Evolutionary conservation across 2,797 vertebrate genomes (phyloP).

Genomic region (Hippocampus kuda): DNA sequence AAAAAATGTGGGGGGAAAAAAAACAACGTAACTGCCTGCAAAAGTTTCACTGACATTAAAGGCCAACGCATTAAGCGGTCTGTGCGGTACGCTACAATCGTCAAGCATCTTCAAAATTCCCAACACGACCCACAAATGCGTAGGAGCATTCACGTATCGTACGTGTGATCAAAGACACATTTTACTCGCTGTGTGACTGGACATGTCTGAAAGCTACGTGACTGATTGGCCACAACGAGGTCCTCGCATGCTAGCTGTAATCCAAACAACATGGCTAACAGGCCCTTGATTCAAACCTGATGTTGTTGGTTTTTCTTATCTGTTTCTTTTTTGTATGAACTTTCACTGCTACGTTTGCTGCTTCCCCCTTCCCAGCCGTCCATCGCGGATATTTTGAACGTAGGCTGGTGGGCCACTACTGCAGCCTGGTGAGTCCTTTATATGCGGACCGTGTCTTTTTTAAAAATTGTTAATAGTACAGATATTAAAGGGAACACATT

Average conservation of each 20-base stretch:
- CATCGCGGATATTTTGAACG: conserved; percentile 80
- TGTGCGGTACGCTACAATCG: neutral
- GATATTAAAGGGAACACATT: conserved; percentile 13
- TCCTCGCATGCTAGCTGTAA: conserved; percentile 60
- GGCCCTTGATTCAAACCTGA: conserved; percentile 47
- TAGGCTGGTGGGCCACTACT: conserved; percentile 92
- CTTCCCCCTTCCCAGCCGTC: conserved; percentile 69
- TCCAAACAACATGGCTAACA: conserved; percentile 51
- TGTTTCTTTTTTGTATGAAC: conserved; percentile 35
- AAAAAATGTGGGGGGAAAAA: neutral
- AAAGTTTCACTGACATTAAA: neutral
- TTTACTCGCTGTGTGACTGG: conserved; percentile 42
- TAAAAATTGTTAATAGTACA: neutral
- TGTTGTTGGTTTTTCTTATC: conserved; percentile 46
- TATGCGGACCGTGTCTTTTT: neutral
- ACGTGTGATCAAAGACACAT: conserved; percentile 41
- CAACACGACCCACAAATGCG: neutral
- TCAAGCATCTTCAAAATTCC: neutral
- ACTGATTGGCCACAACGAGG: conserved; percentile 52
- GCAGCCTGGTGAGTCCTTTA: conserved; percentile 81
- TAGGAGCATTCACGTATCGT: neutral
- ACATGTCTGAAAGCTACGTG: conserved; percentile 27
- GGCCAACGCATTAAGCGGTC: neutral
- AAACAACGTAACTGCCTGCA: neutral
- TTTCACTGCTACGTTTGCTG: conserved; percentile 15